Evolutionary conservation across 2,888 invertebrate genomes (phyloP), one percentile per base, ranked within the genome.

Genomic region (Epistrophella euchroma): DNA sequence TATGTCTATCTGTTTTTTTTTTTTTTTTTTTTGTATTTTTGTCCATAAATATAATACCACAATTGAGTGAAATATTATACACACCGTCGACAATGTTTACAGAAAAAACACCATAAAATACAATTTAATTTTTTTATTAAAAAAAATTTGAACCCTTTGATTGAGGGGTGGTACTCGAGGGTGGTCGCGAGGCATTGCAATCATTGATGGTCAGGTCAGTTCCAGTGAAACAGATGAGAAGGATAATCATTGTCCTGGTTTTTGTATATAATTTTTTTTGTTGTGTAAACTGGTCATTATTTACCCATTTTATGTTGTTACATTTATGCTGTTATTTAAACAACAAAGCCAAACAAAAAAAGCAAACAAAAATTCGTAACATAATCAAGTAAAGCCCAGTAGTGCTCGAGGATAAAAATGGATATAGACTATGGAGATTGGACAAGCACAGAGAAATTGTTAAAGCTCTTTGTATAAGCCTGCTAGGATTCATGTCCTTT

Each of bases 101-200:
- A 66, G 10, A 40, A 28, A 62, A 19, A 60, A 17, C 40, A 11
- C 19, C 56, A 71, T 56, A 50, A 71, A 71, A 58, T 50, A 47
- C 66, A 79, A 52, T 79, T 73, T 66, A 37, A 58, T 64, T 76
- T 76, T 55, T 80, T 66, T 76, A 64, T 76, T 66, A 76, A 50
- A 75, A 62, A 74, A 81, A 25, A 66, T 37, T 40, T 55, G 28
- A 64, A 45, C 45, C 70, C 64, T 75, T 76, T 81, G 64, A 81
- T 71, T 60, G 37, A 40, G 7, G 19, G 22, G 13, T 15, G 37
- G 37, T 1, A 37, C 9, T 6, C n/a, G n/a, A n/a, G 22, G 10
- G 37, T 2, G 11, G 11, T n/a, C n/a, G n/a, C n/a, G n/a, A n/a
- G n/a, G 5, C 10, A 17, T 32, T 56, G 15, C 19, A n/a, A 56